These are phyloP conservation scores for Paratilapia polleni DNA, from an alignment of 2,113 vertebrate species.

Conservation along the genomic window DNA sequence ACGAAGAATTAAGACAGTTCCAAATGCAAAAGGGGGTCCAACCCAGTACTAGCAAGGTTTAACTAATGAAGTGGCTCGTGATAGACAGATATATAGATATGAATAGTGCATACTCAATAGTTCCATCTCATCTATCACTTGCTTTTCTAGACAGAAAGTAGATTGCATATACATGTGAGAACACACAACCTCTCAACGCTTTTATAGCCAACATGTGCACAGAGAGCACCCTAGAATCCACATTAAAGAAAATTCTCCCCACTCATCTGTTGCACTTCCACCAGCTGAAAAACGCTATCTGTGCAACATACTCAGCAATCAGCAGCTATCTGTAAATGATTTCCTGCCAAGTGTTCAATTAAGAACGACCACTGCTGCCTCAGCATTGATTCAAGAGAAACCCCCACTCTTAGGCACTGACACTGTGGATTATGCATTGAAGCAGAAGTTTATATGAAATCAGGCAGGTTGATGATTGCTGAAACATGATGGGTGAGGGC, in stretches of 20 bases:
- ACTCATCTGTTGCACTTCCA: neutral
- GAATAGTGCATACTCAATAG: neutral
- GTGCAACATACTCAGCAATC: neutral
- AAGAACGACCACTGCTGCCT: slow-evolving; percentile 15
- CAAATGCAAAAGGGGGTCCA: neutral
- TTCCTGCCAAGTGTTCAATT: neutral
- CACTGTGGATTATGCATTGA: neutral
- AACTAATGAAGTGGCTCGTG: neutral
- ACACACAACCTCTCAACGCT: neutral
- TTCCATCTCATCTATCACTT: neutral
- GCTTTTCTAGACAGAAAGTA: neutral
- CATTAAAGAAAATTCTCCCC: neutral
- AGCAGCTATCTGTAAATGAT: slow-evolving; percentile 42
- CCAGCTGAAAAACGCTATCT: slow-evolving; percentile 34
- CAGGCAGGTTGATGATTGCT: slow-evolving; percentile 53
- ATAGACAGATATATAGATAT: neutral
- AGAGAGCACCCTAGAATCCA: neutral
- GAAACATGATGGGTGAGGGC: neutral
- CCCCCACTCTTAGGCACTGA: neutral
- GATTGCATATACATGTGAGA: neutral
- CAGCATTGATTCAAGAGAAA: slow-evolving; percentile 3
- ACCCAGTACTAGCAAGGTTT: neutral
- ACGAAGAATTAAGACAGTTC: neutral
- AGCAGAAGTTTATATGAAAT: slow-evolving; percentile 9
- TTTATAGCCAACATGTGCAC: neutral